A percentile compares a stretch with the other conserved stretches of the same genome.
These are phyloP conservation scores for Ambastaia sidthimunki DNA, from an alignment of 2,797 vertebrate genomes.

Conservation along the genomic window DNA sequence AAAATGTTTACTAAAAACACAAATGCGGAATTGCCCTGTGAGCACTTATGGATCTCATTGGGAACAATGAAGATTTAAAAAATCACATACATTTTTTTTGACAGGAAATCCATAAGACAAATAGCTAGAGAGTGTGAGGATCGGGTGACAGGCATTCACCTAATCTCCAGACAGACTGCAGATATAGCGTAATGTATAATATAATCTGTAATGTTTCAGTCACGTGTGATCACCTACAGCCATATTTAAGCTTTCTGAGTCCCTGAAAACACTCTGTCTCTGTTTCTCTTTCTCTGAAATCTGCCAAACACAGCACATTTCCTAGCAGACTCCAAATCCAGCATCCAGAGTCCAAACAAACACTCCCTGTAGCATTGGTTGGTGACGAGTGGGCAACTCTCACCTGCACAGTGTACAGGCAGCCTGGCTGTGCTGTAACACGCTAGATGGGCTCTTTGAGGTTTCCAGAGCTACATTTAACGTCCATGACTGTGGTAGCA, in stretches of 20 bases:
- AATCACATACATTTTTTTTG: slow-evolving; percentile 6
- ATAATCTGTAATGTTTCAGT: slow-evolving; percentile 44
- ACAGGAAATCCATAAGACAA: neutral
- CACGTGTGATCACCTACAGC: slow-evolving; percentile 71
- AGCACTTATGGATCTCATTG: slow-evolving; percentile 62
- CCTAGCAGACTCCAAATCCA: slow-evolving; percentile 76
- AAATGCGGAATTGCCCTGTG: neutral
- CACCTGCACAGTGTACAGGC: slow-evolving; percentile 89
- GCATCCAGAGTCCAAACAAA: slow-evolving; percentile 91
- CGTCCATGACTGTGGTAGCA: slow-evolving; percentile 36
- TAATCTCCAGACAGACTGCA: slow-evolving; percentile 3
- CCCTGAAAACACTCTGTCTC: slow-evolving; percentile 74
- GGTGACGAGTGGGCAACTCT: slow-evolving; percentile 72
- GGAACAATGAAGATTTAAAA: slow-evolving; percentile 20
- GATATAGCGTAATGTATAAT: slow-evolving; percentile 4
- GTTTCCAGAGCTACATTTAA: slow-evolving; percentile 57
- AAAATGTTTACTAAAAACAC: slow-evolving; percentile 40
- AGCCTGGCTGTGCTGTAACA: slow-evolving; percentile 76
- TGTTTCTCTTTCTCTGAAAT: slow-evolving; percentile 69
- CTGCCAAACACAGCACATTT: slow-evolving; percentile 78
- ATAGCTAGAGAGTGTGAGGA: slow-evolving; percentile 2
- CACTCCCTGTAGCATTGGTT: slow-evolving; percentile 74
- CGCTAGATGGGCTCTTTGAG: slow-evolving; percentile 71
- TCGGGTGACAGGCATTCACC: slow-evolving; percentile 10
- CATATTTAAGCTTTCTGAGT: slow-evolving; percentile 74